These are phyloP conservation scores for Silurus lanzhouensis DNA, from an alignment of 2,797 vertebrate genomes.

Conservation along the genomic window DNA sequence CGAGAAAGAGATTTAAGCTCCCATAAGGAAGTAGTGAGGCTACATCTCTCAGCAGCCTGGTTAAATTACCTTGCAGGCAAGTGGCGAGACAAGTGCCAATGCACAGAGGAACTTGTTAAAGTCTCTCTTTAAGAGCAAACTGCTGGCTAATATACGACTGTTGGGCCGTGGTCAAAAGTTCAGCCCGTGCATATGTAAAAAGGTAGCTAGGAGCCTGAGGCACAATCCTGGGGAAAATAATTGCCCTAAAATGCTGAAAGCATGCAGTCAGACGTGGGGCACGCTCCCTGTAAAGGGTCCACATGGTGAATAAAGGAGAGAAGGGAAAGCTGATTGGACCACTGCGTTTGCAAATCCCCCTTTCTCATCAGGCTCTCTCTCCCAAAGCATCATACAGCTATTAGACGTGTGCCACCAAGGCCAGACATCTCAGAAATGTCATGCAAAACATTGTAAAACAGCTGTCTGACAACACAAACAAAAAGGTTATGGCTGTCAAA, in stretches of 20 bases:
- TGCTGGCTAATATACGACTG: conserved; percentile 88
- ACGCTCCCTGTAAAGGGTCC: conserved; percentile 40
- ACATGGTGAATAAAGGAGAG: conserved; percentile 63
- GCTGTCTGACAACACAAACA: conserved; percentile 68
- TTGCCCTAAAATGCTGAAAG: conserved; percentile 73
- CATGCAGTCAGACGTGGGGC: conserved; percentile 36
- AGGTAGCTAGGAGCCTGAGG: conserved; percentile 97
- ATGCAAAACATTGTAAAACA: conserved; percentile 70
- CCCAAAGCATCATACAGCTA: conserved; percentile 46
- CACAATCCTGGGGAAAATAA: conserved; percentile 97
- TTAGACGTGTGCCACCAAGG: conserved; percentile 44
- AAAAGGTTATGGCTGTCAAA: conserved; percentile 73
- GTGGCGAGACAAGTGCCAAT: conserved; percentile 77
- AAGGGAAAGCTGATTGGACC: conserved; percentile 66
- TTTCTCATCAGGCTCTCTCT: conserved; percentile 51
- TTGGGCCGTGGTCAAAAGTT: conserved; percentile 99
- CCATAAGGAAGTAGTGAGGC: conserved; percentile 68
- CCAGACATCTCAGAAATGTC: conserved; percentile 71
- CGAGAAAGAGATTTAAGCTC: conserved; percentile 75
- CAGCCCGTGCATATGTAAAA: conserved; percentile 99
- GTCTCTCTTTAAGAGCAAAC: conserved; percentile 78
- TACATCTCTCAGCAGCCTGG: conserved; percentile 81
- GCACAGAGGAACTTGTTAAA: conserved; percentile 89
- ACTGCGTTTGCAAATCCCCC: conserved; percentile 60
- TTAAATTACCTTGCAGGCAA: conserved; percentile 86